phyloP scores from a whole-genome alignment of 2,888 invertebrate species.

The Cosmia pyralina region DNA sequence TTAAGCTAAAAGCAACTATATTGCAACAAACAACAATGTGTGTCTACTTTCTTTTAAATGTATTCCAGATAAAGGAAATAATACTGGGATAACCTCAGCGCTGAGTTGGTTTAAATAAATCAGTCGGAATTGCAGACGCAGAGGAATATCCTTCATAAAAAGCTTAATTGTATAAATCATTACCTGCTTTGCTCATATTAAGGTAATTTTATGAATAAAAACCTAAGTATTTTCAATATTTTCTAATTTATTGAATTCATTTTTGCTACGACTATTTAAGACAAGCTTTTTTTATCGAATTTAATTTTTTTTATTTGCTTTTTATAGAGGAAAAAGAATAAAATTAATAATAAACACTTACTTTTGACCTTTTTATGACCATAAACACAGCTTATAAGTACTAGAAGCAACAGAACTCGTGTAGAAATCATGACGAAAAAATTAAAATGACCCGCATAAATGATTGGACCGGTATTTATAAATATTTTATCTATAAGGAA shows the following conservation, averaged over 20 bases:
- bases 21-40: slow-evolving; percentile 7
- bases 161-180: too few relatives aligned
- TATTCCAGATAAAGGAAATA: not conserved
- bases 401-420: slow-evolving; percentile 31
- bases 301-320: too few relatives aligned
- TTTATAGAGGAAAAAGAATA: too few relatives aligned
- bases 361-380: slow-evolving; percentile 19
- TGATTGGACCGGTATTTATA: slow-evolving; percentile 28
- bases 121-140: not conserved
- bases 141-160: not conserved
- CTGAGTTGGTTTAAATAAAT: slow-evolving; percentile 1
- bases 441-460: not conserved
- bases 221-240: not conserved
- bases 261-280: not conserved
- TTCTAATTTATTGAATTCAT: not conserved
- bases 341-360: slow-evolving; percentile 23
- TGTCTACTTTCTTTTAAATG: not conserved
- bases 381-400: slow-evolving; percentile 19
- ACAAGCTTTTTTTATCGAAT: not conserved
- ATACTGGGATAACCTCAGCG: not conserved
- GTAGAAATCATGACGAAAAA: slow-evolving; percentile 32
- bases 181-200: too few relatives aligned
- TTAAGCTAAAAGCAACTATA: slow-evolving; percentile 14
- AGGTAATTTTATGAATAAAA: not conserved
- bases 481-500: slow-evolving; percentile 36